Evolutionary conservation across 1,140 invertebrate genomes (phyloP).

Genomic region (Semibalanus balanoides): DNA sequence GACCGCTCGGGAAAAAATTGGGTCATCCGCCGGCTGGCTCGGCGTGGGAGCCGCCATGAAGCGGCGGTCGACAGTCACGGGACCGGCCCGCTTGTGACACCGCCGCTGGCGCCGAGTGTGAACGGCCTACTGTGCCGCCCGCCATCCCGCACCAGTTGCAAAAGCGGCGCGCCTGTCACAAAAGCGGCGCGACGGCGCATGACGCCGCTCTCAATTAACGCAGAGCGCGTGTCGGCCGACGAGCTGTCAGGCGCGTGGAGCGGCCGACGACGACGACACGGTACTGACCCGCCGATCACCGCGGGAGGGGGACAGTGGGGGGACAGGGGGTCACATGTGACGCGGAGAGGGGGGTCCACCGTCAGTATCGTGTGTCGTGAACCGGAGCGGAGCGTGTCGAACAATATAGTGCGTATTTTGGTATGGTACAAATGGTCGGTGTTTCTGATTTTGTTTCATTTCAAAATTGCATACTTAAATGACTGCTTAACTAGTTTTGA

Average conservation of each 20-base stretch:
- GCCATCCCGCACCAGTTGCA: not conserved
- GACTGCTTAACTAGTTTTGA: too few relatives aligned
- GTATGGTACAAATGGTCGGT: too few relatives aligned
- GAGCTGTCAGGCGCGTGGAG: not conserved
- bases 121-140: not conserved
- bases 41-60: not conserved
- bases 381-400: too few relatives aligned
- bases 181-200: not conserved
- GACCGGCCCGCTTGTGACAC: not conserved
- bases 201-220: not conserved
- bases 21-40: not conserved
- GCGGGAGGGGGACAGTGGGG: too few relatives aligned
- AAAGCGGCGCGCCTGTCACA: constrained; percentile 1
- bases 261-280: not conserved
- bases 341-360: too few relatives aligned
- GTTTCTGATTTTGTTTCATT: too few relatives aligned
- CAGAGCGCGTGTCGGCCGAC: not conserved
- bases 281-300: not conserved
- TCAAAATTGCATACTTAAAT: too few relatives aligned
- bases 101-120: not conserved
- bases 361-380: too few relatives aligned
- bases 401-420: too few relatives aligned
- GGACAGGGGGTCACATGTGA: too few relatives aligned
- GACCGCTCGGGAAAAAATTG: not conserved
- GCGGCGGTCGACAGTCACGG: not conserved